A percentile compares a stretch with the other conserved stretches of the same genome.
These are phyloP conservation scores for Cossypha heuglini DNA, from an alignment of 2,797 vertebrate genomes.

Conservation along the genomic window DNA sequence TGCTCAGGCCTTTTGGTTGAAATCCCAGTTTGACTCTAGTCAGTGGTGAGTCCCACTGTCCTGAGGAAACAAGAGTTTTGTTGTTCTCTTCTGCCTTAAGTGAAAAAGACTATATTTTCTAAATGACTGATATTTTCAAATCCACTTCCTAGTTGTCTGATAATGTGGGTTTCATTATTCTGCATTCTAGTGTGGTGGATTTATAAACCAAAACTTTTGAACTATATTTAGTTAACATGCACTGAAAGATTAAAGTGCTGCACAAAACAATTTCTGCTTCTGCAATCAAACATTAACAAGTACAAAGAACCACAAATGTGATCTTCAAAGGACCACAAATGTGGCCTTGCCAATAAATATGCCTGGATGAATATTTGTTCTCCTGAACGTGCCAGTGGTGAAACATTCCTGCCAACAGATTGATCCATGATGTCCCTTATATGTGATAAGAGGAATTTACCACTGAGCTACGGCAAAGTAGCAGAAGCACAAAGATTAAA, in stretches of 20 bases:
- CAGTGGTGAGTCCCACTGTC: not conserved
- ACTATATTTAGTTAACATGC: not conserved
- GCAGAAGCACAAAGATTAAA: not conserved
- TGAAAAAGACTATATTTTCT: not conserved
- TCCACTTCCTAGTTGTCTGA: not conserved
- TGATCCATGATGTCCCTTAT: not conserved
- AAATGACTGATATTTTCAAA: not conserved
- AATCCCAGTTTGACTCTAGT: not conserved
- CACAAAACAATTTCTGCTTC: not conserved
- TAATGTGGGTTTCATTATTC: not conserved
- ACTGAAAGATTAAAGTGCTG: not conserved
- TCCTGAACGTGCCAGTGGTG: not conserved
- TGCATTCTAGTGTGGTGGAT: not conserved
- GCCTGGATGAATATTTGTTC: not conserved
- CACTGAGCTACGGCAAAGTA: not conserved
- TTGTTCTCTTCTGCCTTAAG: not conserved
- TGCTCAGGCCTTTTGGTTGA: not conserved
- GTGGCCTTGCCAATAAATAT: not conserved
- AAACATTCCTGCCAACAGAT: not conserved
- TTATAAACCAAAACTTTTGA: not conserved
- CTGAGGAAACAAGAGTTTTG: not conserved
- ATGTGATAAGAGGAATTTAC: not conserved
- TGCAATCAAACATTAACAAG: not conserved
- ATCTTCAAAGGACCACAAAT: not conserved
- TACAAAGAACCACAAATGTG: not conserved